Evolutionary conservation across 1,140 invertebrate species (phyloP).

Genomic region (Drosophila micromelanica): DNA sequence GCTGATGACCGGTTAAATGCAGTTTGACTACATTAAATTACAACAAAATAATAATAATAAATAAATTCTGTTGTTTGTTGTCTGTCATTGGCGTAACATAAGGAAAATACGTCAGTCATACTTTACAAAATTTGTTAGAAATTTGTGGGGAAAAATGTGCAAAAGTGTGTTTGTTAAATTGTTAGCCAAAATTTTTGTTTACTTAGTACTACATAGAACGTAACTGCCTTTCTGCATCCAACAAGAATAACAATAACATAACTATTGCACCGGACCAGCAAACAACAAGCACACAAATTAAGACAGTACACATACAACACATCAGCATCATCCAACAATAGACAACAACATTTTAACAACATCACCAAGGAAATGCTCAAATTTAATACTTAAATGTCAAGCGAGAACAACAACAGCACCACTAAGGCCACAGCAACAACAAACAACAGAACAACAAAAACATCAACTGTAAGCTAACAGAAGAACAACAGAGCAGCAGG

Average conservation of each 20-base stretch:
- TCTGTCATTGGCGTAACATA: slow-evolving; percentile 39
- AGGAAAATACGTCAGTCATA: slow-evolving; percentile 55
- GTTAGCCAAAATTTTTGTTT: slow-evolving; percentile 81
- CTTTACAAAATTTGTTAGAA: slow-evolving; percentile 46
- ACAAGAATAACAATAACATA: slow-evolving; percentile 21
- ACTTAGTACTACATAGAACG: slow-evolving; percentile 69
- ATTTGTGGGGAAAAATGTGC: slow-evolving; percentile 67
- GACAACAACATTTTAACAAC: slow-evolving; percentile 21
- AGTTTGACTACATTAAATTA: slow-evolving; percentile 48
- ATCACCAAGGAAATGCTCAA: slow-evolving; percentile 63
- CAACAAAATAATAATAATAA: slow-evolving; percentile 27
- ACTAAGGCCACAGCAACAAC: slow-evolving; percentile 24
- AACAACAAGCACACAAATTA: slow-evolving; percentile 15
- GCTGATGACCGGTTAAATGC: slow-evolving; percentile 18
- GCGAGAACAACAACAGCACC: slow-evolving; percentile 40
- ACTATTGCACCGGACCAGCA: slow-evolving; percentile 15
- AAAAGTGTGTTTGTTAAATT: slow-evolving; percentile 78
- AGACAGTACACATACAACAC: slow-evolving; percentile 9
- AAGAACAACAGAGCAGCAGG: slow-evolving; percentile 13
- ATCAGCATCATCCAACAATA: slow-evolving; percentile 9
- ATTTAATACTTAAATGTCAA: slow-evolving; percentile 68
- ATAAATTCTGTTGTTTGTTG: slow-evolving; percentile 27
- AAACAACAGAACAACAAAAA: slow-evolving; percentile 25
- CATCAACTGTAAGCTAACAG: slow-evolving; percentile 44
- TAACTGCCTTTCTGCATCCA: slow-evolving; percentile 54